These are phyloP conservation scores for Peromyscus melanophrys DNA, from an alignment of 2,797 vertebrate genomes.

Conservation along the genomic window DNA sequence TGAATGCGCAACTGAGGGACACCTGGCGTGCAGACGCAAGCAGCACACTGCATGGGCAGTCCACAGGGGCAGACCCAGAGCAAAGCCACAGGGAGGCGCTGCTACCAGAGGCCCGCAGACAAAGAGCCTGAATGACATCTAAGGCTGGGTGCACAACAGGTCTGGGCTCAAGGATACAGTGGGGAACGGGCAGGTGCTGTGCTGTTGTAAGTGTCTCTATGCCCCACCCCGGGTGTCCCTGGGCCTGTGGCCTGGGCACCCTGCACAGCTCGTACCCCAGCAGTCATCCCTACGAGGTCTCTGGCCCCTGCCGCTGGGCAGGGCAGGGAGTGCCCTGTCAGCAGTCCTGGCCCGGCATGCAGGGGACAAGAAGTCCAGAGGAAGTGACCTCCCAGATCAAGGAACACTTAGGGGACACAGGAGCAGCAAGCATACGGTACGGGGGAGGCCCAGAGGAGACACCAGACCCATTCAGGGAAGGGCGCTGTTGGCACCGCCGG, in stretches of 20 bases:
- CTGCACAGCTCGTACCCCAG: background rate
- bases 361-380: background rate
- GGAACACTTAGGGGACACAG: background rate
- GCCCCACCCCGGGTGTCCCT: background rate
- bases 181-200: background rate
- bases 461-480: background rate
- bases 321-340: background rate
- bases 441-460: background rate
- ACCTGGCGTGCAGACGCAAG: accelerated
- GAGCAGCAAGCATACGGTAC: background rate
- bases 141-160: background rate
- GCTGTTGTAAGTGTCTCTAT: background rate
- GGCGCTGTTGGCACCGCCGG: accelerated
- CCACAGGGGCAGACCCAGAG: background rate
- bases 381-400: background rate
- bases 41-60: background rate
- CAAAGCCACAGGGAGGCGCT: background rate
- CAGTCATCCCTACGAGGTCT: background rate
- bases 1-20: background rate
- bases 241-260: background rate
- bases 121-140: background rate
- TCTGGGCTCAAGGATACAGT: background rate
- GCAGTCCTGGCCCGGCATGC: background rate
- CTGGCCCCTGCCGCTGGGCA: too few relatives aligned
- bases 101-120: background rate